phyloP scores from a whole-genome alignment of 2,113 vertebrate species.

The Ameiurus melas region DNA sequence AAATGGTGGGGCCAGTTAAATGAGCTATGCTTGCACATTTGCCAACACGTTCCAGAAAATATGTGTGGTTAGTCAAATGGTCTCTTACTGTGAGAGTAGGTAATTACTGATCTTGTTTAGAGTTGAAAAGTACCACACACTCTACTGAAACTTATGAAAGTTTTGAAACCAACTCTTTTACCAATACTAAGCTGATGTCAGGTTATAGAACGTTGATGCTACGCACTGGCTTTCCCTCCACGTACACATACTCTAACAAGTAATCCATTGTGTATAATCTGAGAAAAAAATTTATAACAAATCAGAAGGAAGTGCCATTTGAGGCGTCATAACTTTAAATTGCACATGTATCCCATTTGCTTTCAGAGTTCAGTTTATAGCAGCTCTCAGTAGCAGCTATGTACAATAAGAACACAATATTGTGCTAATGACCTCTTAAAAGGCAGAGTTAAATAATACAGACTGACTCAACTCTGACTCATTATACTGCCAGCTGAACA shows the following conservation, averaged over 20 bases:
- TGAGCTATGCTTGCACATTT: not conserved
- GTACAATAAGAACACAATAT: constrained; percentile 6
- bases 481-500: not conserved
- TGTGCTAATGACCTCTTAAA: not conserved
- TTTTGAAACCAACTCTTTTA: not conserved
- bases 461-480: constrained; percentile 10
- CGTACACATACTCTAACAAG: not conserved
- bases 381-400: not conserved
- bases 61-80: not conserved
- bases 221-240: not conserved
- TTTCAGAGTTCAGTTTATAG: not conserved
- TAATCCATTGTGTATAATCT: not conserved
- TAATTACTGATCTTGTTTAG: not conserved
- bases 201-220: not conserved
- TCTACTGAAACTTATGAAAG: not conserved
- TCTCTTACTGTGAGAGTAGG: not conserved
- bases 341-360: not conserved
- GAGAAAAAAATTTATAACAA: not conserved
- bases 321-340: too few relatives aligned
- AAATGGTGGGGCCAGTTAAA: not conserved
- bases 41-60: not conserved
- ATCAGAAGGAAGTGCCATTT: too few relatives aligned
- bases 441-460: not conserved
- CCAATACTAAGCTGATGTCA: not conserved
- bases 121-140: not conserved